Evolutionary conservation across 2,888 invertebrate genomes (phyloP).

Genomic region (Drosophila neotestacea): DNA sequence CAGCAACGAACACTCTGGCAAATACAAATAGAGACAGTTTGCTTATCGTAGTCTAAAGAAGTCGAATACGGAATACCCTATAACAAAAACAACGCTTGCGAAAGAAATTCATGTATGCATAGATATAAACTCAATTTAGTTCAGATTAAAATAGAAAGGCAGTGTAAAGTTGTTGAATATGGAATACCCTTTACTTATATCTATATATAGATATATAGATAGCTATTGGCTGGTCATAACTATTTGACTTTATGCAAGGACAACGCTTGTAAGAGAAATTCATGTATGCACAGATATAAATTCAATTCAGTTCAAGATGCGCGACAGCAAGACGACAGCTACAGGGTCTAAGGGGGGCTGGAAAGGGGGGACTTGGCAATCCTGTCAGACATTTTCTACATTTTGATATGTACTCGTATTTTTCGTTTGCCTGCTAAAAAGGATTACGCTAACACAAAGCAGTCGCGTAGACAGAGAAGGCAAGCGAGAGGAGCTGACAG

Average conservation of each 20-base stretch:
- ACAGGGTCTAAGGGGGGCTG: slow-evolving; percentile 7
- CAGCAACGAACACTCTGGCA: slow-evolving; percentile 53
- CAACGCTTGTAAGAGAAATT: slow-evolving; percentile 21
- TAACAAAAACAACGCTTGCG: slow-evolving; percentile 32
- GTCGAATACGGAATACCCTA: neutral
- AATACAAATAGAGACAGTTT: slow-evolving; percentile 36
- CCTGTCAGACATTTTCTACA: slow-evolving; percentile 78
- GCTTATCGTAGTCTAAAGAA: slow-evolving; percentile 13
- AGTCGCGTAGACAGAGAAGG: slow-evolving; percentile 56
- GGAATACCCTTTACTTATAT: neutral
- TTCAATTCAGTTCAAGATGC: slow-evolving; percentile 74
- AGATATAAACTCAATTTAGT: slow-evolving; percentile 76
- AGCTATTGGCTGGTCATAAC: slow-evolving; percentile 36
- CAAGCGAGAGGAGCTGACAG: slow-evolving; percentile 20
- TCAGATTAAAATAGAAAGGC: slow-evolving; percentile 17
- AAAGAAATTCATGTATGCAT: slow-evolving; percentile 43
- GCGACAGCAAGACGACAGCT: slow-evolving; percentile 68
- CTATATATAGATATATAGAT: too few species aligned
- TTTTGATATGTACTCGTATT: slow-evolving; percentile 73
- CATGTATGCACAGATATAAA: slow-evolving; percentile 65
- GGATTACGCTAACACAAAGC: slow-evolving; percentile 78
- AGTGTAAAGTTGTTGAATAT: too few species aligned
- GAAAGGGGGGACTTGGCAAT: slow-evolving; percentile 51
- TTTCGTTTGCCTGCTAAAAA: slow-evolving; percentile 69
- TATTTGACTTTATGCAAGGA: slow-evolving; percentile 51